Base-by-base conservation (phyloP, 1,140 invertebrate species). In the Pissodes strobi region DNA sequence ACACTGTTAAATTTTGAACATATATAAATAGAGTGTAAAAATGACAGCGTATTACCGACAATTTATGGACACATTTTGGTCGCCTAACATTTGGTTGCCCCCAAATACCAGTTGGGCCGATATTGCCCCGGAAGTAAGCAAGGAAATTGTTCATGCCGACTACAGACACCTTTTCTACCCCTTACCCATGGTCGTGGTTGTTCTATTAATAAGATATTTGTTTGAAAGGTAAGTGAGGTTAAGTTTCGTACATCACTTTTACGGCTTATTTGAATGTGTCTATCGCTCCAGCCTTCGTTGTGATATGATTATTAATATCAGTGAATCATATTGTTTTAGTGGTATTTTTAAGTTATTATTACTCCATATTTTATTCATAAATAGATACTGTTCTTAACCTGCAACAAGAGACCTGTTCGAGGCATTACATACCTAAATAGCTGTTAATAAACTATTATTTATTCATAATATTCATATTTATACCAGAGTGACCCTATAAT, bases 41-140 rank as follows among this genome's bases (percentile, higher is more conserved):
- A 64, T 68, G 62, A 39, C 67, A 21, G 4, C n/a, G 15, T 71
- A 65, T 30, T 72, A 69, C 56, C 48, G 66, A 27, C 68, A 56
- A 55, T 37, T 69, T 13, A 37, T 72, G 46, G 79, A 86, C 73
- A 81, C 80, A 68, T 94, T 95, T 81, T 95, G 93, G 92, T 86
- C 87, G 72, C 86, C 90, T 71, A 79, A 86, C 72, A 79, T 95
- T 72, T 95, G 93, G 93, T 83, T 94, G 72, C 93, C 93, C 60
- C 92, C 92, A 64, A 94, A 94, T 78, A 88, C 88, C 60, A 92
- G 90, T 71, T 96, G 94, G 93, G 82, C 84, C n/a, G 89, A 95
- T 74, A 87, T 95, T 41, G 83, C 85, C 69, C 89, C 92, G 18
- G 92, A 86, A 64, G 84, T 90, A 41, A 89, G 85, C 68, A 84